phyloP scores from a whole-genome alignment of 1,140 invertebrate genomes.

The Metopolophium dirhodum region DNA sequence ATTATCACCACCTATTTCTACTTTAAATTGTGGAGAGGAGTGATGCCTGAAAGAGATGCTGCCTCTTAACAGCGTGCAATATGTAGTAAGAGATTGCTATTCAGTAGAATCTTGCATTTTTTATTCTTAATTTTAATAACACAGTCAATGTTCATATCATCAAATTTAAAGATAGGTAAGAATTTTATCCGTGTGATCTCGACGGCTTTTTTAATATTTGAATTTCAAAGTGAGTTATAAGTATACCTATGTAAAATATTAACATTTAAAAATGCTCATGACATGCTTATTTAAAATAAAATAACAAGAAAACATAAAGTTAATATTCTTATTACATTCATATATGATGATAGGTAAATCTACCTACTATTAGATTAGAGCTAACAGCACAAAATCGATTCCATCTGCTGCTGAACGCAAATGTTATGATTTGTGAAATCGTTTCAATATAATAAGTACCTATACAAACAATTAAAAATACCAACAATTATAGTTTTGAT shows the following conservation, averaged over 20 bases:
- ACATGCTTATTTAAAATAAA: not conserved
- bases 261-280: not conserved
- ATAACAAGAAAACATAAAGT: not conserved
- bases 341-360: not conserved
- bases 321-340: not conserved
- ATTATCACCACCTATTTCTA: not conserved
- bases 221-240: not conserved
- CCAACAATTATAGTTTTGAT: too few species aligned
- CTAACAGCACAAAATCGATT: not conserved
- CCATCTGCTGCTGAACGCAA: not conserved
- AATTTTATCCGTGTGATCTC: not conserved
- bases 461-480: too few species aligned
- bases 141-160: not conserved
- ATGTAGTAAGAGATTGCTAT: not conserved
- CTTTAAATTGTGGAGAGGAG: not conserved
- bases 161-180: not conserved
- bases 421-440: not conserved
- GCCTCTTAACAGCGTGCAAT: not conserved
- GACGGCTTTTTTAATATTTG: not conserved
- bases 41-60: too few species aligned
- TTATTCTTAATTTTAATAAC: not conserved
- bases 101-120: not conserved
- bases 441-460: not conserved
- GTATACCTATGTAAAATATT: not conserved
- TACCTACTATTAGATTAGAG: not conserved